Conservation (phyloP, 2,888 invertebrate genomes). For the Theodoxus fluviatilis region DNA sequence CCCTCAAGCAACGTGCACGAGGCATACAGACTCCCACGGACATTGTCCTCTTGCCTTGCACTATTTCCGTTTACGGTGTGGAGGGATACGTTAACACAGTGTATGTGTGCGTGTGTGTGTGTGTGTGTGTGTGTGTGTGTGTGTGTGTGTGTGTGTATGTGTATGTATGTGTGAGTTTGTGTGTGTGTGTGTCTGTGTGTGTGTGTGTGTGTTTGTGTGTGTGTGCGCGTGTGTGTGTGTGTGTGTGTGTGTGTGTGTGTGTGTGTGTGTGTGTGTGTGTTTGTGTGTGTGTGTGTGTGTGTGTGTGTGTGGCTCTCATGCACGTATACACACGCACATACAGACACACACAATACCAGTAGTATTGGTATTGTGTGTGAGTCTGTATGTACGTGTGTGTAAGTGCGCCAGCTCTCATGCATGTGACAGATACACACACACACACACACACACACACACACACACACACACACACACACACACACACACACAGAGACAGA, state of each 20-base stretch:
- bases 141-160: slow-evolving; percentile 24
- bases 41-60: too few relatives aligned
- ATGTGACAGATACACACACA: background rate
- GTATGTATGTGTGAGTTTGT: slow-evolving; percentile 16
- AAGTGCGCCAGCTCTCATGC: background rate
- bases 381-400: slow-evolving; percentile 11
- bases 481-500: slow-evolving; percentile 15
- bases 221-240: slow-evolving; percentile 21
- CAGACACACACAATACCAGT: slow-evolving; percentile 19
- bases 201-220: slow-evolving; percentile 24
- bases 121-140: slow-evolving; percentile 17
- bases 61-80: too few relatives aligned
- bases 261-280: slow-evolving; percentile 5
- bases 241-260: slow-evolving; percentile 16
- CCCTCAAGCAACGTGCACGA: too few relatives aligned
- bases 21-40: too few relatives aligned
- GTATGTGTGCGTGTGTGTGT: slow-evolving; percentile 10
- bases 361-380: too few relatives aligned
- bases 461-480: slow-evolving; percentile 19
- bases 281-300: background rate
- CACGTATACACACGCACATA: slow-evolving; percentile 2
- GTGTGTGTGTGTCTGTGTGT: slow-evolving; percentile 2
- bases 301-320: background rate
- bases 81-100: background rate
- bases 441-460: slow-evolving; percentile 15